Evolutionary conservation across 2,797 vertebrate genomes (phyloP).

Genomic region (Heteromormyrus szaboi): DNA sequence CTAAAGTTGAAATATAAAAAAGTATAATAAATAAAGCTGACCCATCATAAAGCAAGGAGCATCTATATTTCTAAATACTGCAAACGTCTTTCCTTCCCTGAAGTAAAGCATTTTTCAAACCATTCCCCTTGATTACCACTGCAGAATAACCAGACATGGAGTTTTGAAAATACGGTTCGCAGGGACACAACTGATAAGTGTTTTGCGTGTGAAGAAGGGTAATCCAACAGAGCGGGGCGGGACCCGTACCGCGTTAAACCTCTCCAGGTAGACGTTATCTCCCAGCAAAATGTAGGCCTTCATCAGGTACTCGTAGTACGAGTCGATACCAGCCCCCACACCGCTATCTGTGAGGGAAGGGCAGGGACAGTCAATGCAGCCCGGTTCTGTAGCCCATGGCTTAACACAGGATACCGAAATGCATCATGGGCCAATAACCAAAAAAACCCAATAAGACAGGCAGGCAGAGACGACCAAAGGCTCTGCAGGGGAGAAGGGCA

Average conservation of each 20-base stretch:
- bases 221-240: not conserved
- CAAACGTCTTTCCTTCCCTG: not conserved
- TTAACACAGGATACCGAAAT: not conserved
- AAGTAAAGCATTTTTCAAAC: not conserved
- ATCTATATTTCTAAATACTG: not conserved
- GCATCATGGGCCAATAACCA: not conserved
- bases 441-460: not conserved
- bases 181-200: not conserved
- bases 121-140: not conserved
- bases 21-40: not conserved
- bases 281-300: constrained; percentile 76
- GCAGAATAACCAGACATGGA: not conserved
- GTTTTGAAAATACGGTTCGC: not conserved
- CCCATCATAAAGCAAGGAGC: not conserved
- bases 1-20: not conserved
- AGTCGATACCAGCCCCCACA: constrained; percentile 75
- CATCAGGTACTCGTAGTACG: constrained; percentile 77
- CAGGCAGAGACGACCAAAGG: not conserved
- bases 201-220: not conserved
- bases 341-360: constrained; percentile 59
- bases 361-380: not conserved
- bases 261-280: constrained; percentile 67
- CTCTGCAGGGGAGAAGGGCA: constrained; percentile 3
- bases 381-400: not conserved
- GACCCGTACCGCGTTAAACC: constrained; percentile 67